These are phyloP conservation scores for Diorhabda elongata DNA, from an alignment of 1,140 invertebrate genomes.

Conservation along the genomic window DNA sequence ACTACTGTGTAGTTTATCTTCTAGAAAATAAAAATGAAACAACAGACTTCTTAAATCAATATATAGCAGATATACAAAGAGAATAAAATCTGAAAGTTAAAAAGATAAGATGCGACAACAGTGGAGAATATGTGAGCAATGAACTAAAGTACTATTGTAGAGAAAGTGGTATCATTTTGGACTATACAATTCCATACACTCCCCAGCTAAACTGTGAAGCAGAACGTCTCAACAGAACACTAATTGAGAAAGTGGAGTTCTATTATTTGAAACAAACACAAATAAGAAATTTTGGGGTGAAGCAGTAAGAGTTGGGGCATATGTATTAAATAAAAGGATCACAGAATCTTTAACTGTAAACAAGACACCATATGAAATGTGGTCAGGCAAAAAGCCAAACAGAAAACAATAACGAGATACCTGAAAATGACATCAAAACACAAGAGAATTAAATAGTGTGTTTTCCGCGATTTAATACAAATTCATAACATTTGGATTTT, in stretches of 20 bases:
- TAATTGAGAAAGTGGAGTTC: slow-evolving; percentile 30
- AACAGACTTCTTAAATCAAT: slow-evolving; percentile 28
- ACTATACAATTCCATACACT: slow-evolving; percentile 38
- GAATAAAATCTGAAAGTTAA: slow-evolving; percentile 29
- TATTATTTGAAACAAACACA: slow-evolving; percentile 26
- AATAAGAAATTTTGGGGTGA: background rate
- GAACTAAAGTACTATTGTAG: slow-evolving; percentile 34
- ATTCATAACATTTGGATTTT: too few relatives aligned
- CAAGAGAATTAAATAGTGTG: too few relatives aligned
- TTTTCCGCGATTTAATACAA: too few relatives aligned
- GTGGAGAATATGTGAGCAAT: slow-evolving; percentile 32
- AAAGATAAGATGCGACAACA: slow-evolving; percentile 38
- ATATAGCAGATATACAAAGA: slow-evolving; percentile 10
- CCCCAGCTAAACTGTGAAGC: slow-evolving; percentile 39
- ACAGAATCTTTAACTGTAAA: slow-evolving; percentile 18
- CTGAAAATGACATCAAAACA: slow-evolving; percentile 12
- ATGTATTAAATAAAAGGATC: slow-evolving; percentile 29
- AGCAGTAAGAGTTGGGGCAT: slow-evolving; percentile 3
- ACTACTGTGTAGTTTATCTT: too few relatives aligned
- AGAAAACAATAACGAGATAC: slow-evolving; percentile 34
- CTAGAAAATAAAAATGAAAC: too few relatives aligned
- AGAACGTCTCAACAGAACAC: slow-evolving; percentile 30
- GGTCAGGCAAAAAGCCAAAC: slow-evolving; percentile 36
- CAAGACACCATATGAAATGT: slow-evolving; percentile 39
- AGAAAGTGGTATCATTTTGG: slow-evolving; percentile 30